Evolutionary conservation across 2,113 vertebrate species (phyloP).

Genomic region (Embiotoca jacksoni): DNA sequence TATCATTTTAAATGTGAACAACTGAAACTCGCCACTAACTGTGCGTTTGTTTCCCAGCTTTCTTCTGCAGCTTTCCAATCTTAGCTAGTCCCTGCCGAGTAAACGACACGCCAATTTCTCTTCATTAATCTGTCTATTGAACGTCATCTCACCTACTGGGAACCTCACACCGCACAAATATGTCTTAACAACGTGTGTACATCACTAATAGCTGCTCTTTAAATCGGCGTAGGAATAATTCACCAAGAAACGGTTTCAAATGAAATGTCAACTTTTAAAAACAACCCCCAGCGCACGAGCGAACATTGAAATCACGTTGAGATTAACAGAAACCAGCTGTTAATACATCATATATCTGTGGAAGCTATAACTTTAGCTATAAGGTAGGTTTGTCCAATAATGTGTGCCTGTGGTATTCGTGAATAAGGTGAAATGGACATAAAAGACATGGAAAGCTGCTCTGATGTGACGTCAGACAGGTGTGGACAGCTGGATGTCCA

Average conservation of each 20-base stretch:
- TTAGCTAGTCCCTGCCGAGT: not conserved
- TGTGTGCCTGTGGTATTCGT: not conserved
- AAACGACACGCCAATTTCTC: not conserved
- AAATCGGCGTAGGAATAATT: not conserved
- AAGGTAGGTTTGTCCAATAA: not conserved
- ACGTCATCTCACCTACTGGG: not conserved
- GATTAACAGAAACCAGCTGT: too few relatives aligned
- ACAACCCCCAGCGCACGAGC: too few relatives aligned
- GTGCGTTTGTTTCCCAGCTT: not conserved
- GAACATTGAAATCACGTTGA: too few relatives aligned
- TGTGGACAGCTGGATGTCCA: constrained; percentile 18
- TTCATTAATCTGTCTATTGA: not conserved
- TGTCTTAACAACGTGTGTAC: not conserved
- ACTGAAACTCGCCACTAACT: not conserved
- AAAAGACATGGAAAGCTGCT: constrained; percentile 16
- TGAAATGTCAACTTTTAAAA: not conserved
- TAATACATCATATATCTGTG: too few relatives aligned
- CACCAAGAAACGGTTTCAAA: not conserved
- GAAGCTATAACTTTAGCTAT: too few relatives aligned
- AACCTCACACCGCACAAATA: not conserved
- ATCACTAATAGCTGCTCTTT: not conserved
- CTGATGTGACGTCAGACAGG: constrained; percentile 4
- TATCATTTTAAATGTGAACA: not conserved
- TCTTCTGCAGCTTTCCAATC: too few relatives aligned
- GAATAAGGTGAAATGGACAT: constrained; percentile 46